Conservation (phyloP, 2,888 invertebrate genomes). For the Nomada flava region DNA sequence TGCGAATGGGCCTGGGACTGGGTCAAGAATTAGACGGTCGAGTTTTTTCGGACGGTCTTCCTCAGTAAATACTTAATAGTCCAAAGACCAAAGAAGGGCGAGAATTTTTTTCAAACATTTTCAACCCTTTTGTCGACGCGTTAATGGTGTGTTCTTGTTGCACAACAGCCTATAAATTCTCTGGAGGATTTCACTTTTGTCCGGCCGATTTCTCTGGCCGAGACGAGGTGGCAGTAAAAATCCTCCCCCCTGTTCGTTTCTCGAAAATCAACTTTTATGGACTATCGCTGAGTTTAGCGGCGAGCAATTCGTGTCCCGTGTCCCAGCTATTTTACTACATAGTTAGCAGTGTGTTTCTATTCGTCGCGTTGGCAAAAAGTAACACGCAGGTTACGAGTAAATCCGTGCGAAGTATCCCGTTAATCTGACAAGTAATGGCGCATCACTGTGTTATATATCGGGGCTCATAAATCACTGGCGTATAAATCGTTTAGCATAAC, state of each 20-base stretch:
- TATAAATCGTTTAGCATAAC: conserved; percentile 51
- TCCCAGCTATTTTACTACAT: conserved; percentile 17
- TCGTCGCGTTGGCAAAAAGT: background rate
- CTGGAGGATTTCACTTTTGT: conserved; percentile 3
- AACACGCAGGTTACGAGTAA: conserved; percentile 39
- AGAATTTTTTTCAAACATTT: too few species aligned
- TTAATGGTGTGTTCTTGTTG: background rate
- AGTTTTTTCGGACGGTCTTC: conserved; percentile 13
- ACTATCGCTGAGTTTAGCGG: background rate
- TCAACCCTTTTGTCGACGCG: too few species aligned
- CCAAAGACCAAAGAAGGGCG: too few species aligned
- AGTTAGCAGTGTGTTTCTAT: conserved; percentile 29
- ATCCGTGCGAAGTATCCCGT: conserved; percentile 53
- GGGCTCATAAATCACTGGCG: conserved; percentile 29
- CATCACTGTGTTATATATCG: conserved; percentile 37
- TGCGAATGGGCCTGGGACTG: conserved; percentile 22
- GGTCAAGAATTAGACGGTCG: conserved; percentile 40
- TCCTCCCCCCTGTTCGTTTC: background rate
- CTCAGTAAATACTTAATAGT: too few species aligned
- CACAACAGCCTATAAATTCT: background rate
- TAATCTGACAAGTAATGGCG: conserved; percentile 56
- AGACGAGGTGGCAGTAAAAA: background rate
- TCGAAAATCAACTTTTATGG: conserved; percentile 25
- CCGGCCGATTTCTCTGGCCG: background rate
- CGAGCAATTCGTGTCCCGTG: background rate